phyloP scores from a whole-genome alignment of 2,113 vertebrate species.

The Scophthalmus maximus region DNA sequence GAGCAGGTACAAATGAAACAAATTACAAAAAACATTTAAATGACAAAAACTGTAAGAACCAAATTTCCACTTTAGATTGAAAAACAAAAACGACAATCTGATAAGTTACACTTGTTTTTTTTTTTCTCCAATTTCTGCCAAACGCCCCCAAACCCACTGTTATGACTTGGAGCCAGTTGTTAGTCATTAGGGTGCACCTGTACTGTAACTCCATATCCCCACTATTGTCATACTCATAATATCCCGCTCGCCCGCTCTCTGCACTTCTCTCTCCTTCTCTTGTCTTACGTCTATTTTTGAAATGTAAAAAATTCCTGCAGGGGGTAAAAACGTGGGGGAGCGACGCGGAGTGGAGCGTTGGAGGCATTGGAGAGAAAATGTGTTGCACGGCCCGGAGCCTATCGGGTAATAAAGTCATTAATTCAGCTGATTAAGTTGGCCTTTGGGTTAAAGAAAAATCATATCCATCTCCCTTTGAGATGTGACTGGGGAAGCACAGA shows the following conservation, averaged over 20 bases:
- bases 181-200: constrained; percentile 45
- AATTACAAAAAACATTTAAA: constrained; percentile 32
- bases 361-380: constrained; percentile 73
- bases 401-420: constrained; percentile 87
- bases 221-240: constrained; percentile 42
- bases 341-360: constrained; percentile 50
- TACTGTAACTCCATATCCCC: constrained; percentile 34
- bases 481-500: constrained; percentile 82
- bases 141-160: neutral
- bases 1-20: constrained; percentile 30
- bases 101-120: constrained; percentile 3
- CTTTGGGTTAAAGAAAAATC: constrained; percentile 88
- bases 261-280: constrained; percentile 23
- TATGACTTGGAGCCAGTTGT: constrained; percentile 36
- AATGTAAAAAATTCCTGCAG: constrained; percentile 65
- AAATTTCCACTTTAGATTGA: constrained; percentile 37
- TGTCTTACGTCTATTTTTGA: constrained; percentile 65
- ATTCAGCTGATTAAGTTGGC: constrained; percentile 89
- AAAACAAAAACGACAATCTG: constrained; percentile 13
- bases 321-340: constrained; percentile 45
- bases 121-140: constrained; percentile 1
- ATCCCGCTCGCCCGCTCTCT: constrained; percentile 11
- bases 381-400: constrained; percentile 78
- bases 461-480: constrained; percentile 86
- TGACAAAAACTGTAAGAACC: neutral